Conservation (phyloP, 2,888 invertebrate genomes). For the Drosophila crucigera region DNA sequence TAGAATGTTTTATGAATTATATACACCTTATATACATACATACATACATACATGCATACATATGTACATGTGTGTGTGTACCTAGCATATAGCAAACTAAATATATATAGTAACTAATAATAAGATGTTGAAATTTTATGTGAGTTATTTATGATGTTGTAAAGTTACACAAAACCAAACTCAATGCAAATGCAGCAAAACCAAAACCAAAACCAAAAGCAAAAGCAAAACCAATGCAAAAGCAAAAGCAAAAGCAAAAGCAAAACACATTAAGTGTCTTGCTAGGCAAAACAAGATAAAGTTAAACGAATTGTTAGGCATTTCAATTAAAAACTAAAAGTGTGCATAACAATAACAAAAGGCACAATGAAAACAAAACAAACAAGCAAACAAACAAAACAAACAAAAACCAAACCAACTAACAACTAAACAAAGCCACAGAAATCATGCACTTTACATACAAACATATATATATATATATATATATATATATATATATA, state of each 20-base stretch:
- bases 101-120: constrained; percentile 30
- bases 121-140: constrained; percentile 77
- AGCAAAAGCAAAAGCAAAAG: constrained; percentile 14
- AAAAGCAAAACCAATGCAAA: background rate
- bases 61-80: constrained; percentile 21
- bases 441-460: constrained; percentile 37
- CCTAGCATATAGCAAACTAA: constrained; percentile 33
- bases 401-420: constrained; percentile 10
- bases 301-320: constrained; percentile 52
- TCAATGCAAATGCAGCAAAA: constrained; percentile 16
- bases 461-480: background rate
- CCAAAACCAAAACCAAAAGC: background rate
- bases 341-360: constrained; percentile 56
- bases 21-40: constrained; percentile 66
- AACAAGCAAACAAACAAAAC: background rate
- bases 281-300: constrained; percentile 1
- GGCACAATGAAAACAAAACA: constrained; percentile 12
- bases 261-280: constrained; percentile 17
- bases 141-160: constrained; percentile 75
- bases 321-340: constrained; percentile 36
- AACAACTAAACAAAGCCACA: constrained; percentile 26
- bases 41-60: constrained; percentile 13
- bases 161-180: constrained; percentile 48
- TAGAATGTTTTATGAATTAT: constrained; percentile 78
- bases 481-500: background rate